Percentiles rank a stretch among this genome's conserved stretches.
These are phyloP conservation scores for Ferrisia virgata DNA, from an alignment of 2,888 invertebrate species.

Conservation along the genomic window DNA sequence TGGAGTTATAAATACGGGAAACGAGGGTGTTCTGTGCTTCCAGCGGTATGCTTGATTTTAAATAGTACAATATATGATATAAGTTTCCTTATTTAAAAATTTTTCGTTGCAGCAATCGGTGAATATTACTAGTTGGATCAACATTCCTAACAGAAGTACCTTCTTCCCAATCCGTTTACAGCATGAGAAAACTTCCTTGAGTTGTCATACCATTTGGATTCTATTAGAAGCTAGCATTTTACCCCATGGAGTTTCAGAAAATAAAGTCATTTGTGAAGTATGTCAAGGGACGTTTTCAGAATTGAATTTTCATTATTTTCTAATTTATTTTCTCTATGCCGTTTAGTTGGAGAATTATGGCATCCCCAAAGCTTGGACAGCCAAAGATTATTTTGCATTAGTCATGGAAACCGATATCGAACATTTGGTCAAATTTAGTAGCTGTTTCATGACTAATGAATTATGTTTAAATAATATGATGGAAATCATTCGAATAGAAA, in stretches of 20 bases:
- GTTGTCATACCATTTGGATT: constrained; percentile 39
- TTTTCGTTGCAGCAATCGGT: constrained; percentile 54
- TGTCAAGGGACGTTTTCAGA: too few relatives aligned
- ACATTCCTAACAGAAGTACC: constrained; percentile 53
- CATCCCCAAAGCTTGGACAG: constrained; percentile 75
- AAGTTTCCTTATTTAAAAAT: neutral
- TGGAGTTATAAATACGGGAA: constrained; percentile 59
- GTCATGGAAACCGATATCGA: constrained; percentile 75
- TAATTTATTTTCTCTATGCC: constrained; percentile 45
- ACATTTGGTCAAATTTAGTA: constrained; percentile 68
- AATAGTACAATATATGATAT: neutral
- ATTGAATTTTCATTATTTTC: neutral
- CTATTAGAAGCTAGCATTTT: constrained; percentile 45
- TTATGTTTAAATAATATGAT: constrained; percentile 75
- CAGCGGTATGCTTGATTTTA: constrained; percentile 55
- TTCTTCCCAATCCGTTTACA: constrained; percentile 52
- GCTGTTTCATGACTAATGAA: constrained; percentile 68
- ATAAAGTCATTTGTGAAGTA: constrained; percentile 16
- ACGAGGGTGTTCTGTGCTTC: constrained; percentile 59
- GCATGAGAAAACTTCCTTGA: constrained; percentile 33
- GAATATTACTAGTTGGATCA: constrained; percentile 55
- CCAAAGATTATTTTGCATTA: constrained; percentile 69
- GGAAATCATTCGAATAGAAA: constrained; percentile 72
- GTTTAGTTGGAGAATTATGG: constrained; percentile 76
- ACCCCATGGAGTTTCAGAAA: neutral